A percentile compares a stretch with the other conserved stretches of the same genome.
These are phyloP conservation scores for Anthoptus insignis DNA, from an alignment of 2,888 invertebrate genomes.

Conservation along the genomic window DNA sequence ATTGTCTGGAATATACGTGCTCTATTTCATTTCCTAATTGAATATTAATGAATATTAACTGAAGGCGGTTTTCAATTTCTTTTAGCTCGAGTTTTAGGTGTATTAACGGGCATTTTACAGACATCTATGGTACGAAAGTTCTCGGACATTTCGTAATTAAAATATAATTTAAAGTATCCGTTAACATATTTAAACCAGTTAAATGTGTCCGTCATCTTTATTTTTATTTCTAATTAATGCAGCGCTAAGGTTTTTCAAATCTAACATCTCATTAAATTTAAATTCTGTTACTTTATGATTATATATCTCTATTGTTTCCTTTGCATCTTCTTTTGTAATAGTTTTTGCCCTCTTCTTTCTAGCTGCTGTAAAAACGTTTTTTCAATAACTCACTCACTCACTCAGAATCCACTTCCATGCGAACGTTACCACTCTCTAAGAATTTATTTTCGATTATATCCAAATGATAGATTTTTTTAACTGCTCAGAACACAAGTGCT, in stretches of 20 bases:
- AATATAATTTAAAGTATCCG: not conserved
- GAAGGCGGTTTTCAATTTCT: not conserved
- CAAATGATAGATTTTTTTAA: no score
- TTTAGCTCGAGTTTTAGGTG: not conserved
- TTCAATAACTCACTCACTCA: not conserved
- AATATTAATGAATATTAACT: not conserved
- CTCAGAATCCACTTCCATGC: no score
- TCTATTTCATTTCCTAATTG: not conserved
- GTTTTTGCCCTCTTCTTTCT: slow-evolving; percentile 4
- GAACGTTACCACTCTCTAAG: no score
- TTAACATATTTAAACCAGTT: not conserved
- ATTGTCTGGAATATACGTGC: not conserved
- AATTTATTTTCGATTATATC: no score
- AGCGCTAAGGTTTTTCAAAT: not conserved
- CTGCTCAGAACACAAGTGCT: no score
- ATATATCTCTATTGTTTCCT: slow-evolving; percentile 4
- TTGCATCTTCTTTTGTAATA: slow-evolving; percentile 1
- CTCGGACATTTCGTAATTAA: not conserved
- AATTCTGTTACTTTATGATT: not conserved
- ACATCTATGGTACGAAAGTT: not conserved
- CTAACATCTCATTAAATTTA: not conserved
- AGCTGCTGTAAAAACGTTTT: slow-evolving; percentile 1
- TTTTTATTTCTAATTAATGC: not conserved
- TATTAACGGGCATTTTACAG: not conserved
- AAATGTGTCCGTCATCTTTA: not conserved